Base-by-base conservation (phyloP, 1,140 invertebrate species). In the Oryzaephilus surinamensis region DNA sequence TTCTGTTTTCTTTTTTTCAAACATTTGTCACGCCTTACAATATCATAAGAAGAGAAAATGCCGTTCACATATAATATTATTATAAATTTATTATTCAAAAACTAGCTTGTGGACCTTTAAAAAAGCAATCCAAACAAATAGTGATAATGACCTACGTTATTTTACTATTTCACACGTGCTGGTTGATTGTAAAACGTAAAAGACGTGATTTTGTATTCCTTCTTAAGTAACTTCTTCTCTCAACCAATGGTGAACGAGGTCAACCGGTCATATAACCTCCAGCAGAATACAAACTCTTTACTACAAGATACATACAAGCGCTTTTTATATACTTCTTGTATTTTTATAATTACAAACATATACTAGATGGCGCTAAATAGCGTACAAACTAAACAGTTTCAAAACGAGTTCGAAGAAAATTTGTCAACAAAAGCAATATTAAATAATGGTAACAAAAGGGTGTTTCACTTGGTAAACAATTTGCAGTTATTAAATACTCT, bases 211-310 rank as follows among this genome's bases (percentile, higher is more conserved):
- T 38, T 41, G 29, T 45, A 38, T 40, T 41, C 38, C 32, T 17
- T 28, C 35, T 51, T 41, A 41, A 45, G 46, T 41, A 33, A 42
- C 23, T 41, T 21, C 39, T 37, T n/a, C n/a, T n/a, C 35, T 43
- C 43, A 38, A 40, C 48, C 51, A 51, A 53, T 53, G 21, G 34
- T 30, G 35, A 51, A 42, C 43, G 51, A 53, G 51, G 51, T 51
- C 51, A 53, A 53, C 51, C 45, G 48, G 51, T 48, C 41, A 45
- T 32, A 27, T 14, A 38, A 26, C 14, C 26, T 12, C 23, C 11
- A n/a, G 19, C 18, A 17, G 10, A 28, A 29, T 18, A n/a, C 24
- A 26, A 7, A n/a, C 27, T 27, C 14, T 24, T 24, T 24, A 4
- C 19, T 4, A 24, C 4, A n/a, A n/a, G n/a, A n/a, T n/a, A n/a